These are phyloP conservation scores for Casuarius casuarius DNA, from an alignment of 2,113 vertebrate genomes.

Conservation along the genomic window DNA sequence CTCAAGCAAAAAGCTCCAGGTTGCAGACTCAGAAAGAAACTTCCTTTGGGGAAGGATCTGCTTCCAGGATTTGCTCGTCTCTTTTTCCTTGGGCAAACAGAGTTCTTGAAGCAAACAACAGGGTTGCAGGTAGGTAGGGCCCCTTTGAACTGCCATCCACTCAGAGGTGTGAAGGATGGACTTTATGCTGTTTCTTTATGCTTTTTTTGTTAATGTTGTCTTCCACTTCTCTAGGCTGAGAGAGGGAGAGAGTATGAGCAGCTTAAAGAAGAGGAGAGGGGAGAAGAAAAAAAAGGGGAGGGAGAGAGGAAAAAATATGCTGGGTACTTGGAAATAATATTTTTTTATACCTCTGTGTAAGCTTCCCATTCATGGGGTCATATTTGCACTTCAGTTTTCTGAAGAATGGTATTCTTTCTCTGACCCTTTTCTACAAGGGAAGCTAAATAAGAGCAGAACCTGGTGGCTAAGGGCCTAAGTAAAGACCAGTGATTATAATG, in stretches of 20 bases:
- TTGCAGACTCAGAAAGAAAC: slow-evolving; percentile 71
- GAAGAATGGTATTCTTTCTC: background rate
- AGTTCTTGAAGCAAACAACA: slow-evolving; percentile 69
- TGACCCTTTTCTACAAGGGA: slow-evolving; percentile 29
- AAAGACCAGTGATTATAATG: background rate
- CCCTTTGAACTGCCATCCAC: slow-evolving; percentile 41
- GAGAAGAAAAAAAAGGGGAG: slow-evolving; percentile 13
- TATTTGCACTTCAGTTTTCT: background rate
- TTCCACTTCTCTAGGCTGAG: slow-evolving; percentile 21
- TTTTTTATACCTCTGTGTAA: background rate
- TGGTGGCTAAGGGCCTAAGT: background rate
- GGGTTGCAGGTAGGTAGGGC: slow-evolving; percentile 74
- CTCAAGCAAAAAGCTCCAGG: slow-evolving; percentile 68
- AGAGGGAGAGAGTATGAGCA: background rate
- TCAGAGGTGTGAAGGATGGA: slow-evolving; percentile 54
- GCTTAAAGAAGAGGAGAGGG: background rate
- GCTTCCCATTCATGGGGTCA: slow-evolving; percentile 29
- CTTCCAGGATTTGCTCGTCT: slow-evolving; percentile 70
- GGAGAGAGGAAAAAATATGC: slow-evolving; percentile 38
- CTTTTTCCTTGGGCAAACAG: slow-evolving; percentile 68
- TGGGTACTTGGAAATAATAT: background rate
- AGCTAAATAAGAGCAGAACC: background rate
- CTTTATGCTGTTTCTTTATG: slow-evolving; percentile 54
- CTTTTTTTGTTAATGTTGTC: slow-evolving; percentile 40
- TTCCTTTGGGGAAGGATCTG: slow-evolving; percentile 75